Evolutionary conservation across 2,888 invertebrate genomes (phyloP), one percentile per base, ranked within the genome.

Genomic region (Lucinisca nassula): DNA sequence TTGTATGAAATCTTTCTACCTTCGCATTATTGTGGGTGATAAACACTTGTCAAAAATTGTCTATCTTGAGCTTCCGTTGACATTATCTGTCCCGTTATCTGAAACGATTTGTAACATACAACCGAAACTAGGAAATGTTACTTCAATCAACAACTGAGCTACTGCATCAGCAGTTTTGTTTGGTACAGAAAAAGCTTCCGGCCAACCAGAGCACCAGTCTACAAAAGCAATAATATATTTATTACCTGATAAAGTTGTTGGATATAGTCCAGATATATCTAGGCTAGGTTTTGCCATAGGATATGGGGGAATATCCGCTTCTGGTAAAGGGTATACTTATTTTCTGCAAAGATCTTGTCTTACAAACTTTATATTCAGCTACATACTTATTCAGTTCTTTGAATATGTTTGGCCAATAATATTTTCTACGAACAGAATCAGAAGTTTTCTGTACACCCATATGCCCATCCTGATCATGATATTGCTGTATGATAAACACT

Each of bases 291-390:
- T 89, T 40, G 89, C 86, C 51, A 86, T 82, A 2, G 86, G 72
- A 73, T 82, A 86, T n/a, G 88, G 88, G 14, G 86, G 84, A 14
- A 90, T 86, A 35, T n/a, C n/a, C n/a, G n/a, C n/a, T n/a, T n/a
- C n/a, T n/a, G n/a, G n/a, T n/a, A n/a, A n/a, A n/a, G n/a, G n/a
- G n/a, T n/a, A n/a, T n/a, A n/a, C n/a, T n/a, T n/a, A n/a, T n/a
- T n/a, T n/a, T n/a, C n/a, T n/a, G n/a, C n/a, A n/a, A n/a, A n/a
- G n/a, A n/a, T n/a, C n/a, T n/a, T n/a, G n/a, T n/a, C n/a, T n/a
- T n/a, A n/a, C n/a, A n/a, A n/a, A n/a, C n/a, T n/a, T n/a, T n/a
- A n/a, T n/a, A n/a, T n/a, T n/a, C n/a, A n/a, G n/a, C n/a, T n/a
- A n/a, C n/a, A n/a, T n/a, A n/a, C n/a, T n/a, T n/a, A n/a, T n/a